Evolutionary conservation across 2,113 vertebrate genomes (phyloP), one percentile per base, ranked within the genome.

Genomic region (Mola mola): DNA sequence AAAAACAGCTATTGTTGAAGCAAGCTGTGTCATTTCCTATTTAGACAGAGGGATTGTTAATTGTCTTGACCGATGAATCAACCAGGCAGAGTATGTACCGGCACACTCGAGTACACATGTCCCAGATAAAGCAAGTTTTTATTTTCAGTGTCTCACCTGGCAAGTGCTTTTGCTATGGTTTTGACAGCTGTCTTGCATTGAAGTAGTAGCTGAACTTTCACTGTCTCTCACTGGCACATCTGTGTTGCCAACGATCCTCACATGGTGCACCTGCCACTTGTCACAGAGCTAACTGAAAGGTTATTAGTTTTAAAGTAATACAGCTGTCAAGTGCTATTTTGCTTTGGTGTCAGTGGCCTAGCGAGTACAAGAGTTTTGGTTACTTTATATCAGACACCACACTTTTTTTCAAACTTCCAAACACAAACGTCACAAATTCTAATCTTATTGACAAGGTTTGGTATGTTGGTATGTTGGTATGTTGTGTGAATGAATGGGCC

Each of bases 121-220:
- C 44, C 34, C 60, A 52, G 56, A 72, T 82, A 64, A 72, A 53
- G 73, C 53, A 79, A 41, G 25, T 65, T 74, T 65, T 9, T 43
- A 22, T 63, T 80, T 82, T 66, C 61, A 41, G 40, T 29, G 40
- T 58, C 48, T 79, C 66, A 83, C 71, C 82, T 78, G 78, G 55
- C 41, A 69, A 63, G 72, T 81, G 84, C 83, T 75, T 87, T 90
- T 90, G 87, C 88, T 79, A 91, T 87, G 85, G 87, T 88, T 87
- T 81, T 88, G 64, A 86, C 82, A 81, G 81, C 68, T 84, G 61
- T 70, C 66, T 74, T 72, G 44, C 21, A 11, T 47, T 51, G 55
- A 58, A 52, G 57, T 50, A 26, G 8, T 6, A 36, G 61, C 62
- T 59, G 33, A 63, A 69, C n/a, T n/a, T 67, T 67, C 57, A 44